Conservation (phyloP, 2,113 vertebrate genomes). For the Silurus meridionalis region DNA sequence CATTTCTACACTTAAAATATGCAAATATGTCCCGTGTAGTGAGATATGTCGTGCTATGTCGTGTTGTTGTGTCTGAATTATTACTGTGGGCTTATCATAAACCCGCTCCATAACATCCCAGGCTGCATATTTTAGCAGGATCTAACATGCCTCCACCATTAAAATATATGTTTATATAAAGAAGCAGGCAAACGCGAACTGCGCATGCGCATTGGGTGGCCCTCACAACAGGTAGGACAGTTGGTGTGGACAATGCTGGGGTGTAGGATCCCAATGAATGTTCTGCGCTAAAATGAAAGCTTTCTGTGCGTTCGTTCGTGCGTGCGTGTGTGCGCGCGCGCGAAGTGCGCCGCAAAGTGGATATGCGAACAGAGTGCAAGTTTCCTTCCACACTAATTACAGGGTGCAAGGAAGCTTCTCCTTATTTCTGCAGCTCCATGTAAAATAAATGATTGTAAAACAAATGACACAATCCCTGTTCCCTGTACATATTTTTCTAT, state of each 20-base stretch:
- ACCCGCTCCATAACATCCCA: background rate
- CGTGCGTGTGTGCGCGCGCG: background rate
- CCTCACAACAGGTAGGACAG: background rate
- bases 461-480: background rate
- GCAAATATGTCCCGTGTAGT: too few relatives aligned
- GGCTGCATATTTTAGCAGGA: background rate
- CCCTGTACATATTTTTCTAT: background rate
- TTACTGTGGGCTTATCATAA: background rate
- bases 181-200: background rate
- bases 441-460: background rate
- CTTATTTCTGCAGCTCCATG: background rate
- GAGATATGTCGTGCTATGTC: too few relatives aligned
- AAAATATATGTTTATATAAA: background rate
- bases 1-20: too few relatives aligned
- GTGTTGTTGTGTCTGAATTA: background rate
- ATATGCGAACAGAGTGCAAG: background rate
- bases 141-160: background rate
- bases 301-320: background rate
- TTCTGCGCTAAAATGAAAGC: background rate
- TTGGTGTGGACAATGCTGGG: background rate
- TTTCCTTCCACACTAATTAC: background rate
- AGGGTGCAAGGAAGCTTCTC: too few relatives aligned
- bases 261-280: background rate
- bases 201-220: background rate
- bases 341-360: constrained; percentile 40